phyloP scores from a whole-genome alignment of 1,140 invertebrate genomes.

The Pantala flavescens region DNA sequence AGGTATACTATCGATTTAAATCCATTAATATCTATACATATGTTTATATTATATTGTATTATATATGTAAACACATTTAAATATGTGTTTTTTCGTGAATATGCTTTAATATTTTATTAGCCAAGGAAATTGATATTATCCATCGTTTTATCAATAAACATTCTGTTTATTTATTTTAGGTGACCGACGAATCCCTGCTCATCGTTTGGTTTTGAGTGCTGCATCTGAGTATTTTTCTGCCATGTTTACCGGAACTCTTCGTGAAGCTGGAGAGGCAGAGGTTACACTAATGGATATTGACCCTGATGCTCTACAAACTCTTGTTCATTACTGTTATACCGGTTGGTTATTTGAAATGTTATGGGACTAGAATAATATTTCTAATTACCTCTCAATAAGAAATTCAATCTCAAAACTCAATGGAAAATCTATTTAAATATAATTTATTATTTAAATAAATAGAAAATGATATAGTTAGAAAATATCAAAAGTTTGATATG shows the following conservation, averaged over 20 bases:
- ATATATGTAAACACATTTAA: constrained; percentile 16
- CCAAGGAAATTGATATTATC: constrained; percentile 15
- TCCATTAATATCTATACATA: too few species aligned
- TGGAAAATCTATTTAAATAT: too few species aligned
- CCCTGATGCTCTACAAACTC: constrained; percentile 66
- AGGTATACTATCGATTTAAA: too few species aligned
- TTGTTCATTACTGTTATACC: constrained; percentile 84
- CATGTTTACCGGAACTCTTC: constrained; percentile 82
- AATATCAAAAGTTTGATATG: too few species aligned
- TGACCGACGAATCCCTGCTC: constrained; percentile 49
- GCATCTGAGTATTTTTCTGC: constrained; percentile 90
- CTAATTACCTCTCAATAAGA: too few species aligned
- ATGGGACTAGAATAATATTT: too few species aligned
- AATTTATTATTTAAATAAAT: too few species aligned
- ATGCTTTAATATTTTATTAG: not conserved
- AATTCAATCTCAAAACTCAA: too few species aligned
- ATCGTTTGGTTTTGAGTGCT: constrained; percentile 70
- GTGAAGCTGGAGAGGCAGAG: constrained; percentile 74
- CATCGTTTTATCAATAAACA: too few species aligned
- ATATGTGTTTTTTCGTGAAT: constrained; percentile 18
- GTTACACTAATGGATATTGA: constrained; percentile 74
- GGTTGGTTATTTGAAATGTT: constrained; percentile 38
- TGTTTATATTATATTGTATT: constrained; percentile 20
- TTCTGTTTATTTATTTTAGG: constrained; percentile 36
- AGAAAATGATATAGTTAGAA: too few species aligned